Base-by-base conservation (phyloP, 2,888 invertebrate species). In the Aphidoletes aphidimyza region DNA sequence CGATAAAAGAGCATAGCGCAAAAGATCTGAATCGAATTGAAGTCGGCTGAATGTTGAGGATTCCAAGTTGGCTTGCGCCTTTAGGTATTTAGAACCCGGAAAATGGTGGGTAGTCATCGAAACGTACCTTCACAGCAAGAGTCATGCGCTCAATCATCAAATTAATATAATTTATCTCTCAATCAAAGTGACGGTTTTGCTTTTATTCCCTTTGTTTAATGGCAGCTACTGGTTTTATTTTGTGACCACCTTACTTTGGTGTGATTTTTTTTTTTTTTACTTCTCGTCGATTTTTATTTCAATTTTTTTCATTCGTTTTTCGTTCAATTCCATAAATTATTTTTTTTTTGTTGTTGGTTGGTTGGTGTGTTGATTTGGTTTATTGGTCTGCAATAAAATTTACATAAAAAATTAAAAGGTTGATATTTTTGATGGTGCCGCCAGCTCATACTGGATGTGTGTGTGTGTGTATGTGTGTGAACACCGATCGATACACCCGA, bases 401-500 rank as follows among this genome's bases (percentile, higher is more conserved):
- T 69, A 69, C 69, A 69, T 69, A 69, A 69, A 69, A 69, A 69
- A 69, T 69, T 69, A 69, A 69, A 69, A 69, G 69, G 69, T 69
- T 69, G 69, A 69, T 69, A 69, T 69, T 69, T 69, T 69, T 69
- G 69, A 69, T 69, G 69, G 69, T 69, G 69, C 69, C 69, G 69
- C 69, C 30, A 42, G 69, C 34, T 30, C 30, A 8, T 9, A 17
- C 17, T 14, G 47, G 17, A 47, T 11, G 6, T 17, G 39, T 39
- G 39, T 47, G 19, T 47, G 47, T 19, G 8, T 47, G 17, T 17
- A 47, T 47, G 17, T 17, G 47, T 47, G 8, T 17, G 47, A 6
- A 17, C 19, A 17, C 17, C 3, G 54, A 3, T 54, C 6, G 42
- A 42, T 42, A 42, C 14, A 42, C 42, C 42, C 19, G 69, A 30